Evolutionary conservation across 2,113 vertebrate genomes (phyloP), one percentile per base, ranked within the genome.

Genomic region (Embiotoca jacksoni): DNA sequence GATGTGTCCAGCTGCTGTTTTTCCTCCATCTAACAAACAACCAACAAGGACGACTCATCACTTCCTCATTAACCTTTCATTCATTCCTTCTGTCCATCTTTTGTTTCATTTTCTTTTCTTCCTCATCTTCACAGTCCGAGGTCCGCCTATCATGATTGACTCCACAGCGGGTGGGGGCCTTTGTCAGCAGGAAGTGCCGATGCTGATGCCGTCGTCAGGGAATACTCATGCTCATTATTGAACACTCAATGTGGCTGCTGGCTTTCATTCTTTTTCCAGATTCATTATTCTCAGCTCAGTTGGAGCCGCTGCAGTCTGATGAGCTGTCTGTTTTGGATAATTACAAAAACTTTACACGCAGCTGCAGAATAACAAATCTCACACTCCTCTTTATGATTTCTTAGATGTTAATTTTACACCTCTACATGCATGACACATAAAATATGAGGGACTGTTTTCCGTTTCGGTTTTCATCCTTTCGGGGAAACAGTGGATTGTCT

Each of bases 171-270:
- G 9, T 2, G 8, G 6, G 49, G 37, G 33, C 30, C 58, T 76
- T 50, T 10, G 59, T 81, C 58, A 85, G 73, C 78, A 85, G 78
- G 78, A 81, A 73, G 74, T 7, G 35, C 7, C 47, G 64, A 55
- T 60, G 78, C 73, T 81, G 73, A 69, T 23, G 2, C 16, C 39
- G 0, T 61, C 73, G 30, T 65, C 10, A 0, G 53, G 37, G 58
- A 60, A 74, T 36, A 57, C 37, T 67, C 8, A 7, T 23, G 4
- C 63, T 69, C 46, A 15, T 84, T 72, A 84, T 71, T 72, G 66
- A 65, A 60, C 46, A 30, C 58, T 41, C 41, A 71, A 84, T 32
- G 63, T 56, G 60, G 65, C 32, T 14, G 32, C 9, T 1, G 3
- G 15, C 14, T 50, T 60, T 75, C 46, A 15, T 67, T 67, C 60